Percentiles rank a stretch among this genome's conserved stretches.
Conservation (phyloP, 2,113 vertebrate species). For the Empidonax alnorum region DNA sequence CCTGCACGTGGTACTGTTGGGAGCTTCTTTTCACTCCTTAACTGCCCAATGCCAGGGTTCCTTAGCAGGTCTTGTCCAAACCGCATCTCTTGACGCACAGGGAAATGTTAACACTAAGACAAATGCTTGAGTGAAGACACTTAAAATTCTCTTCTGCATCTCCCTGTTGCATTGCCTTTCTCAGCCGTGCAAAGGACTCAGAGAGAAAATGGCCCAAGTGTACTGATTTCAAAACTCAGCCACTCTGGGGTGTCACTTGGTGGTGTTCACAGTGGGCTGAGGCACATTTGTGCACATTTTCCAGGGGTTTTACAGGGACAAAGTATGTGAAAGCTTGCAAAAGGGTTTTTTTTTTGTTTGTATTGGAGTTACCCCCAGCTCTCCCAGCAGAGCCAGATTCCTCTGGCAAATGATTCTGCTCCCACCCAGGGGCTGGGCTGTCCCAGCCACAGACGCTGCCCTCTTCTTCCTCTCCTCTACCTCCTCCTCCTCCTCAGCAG, state of each 20-base stretch:
- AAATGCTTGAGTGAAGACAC: background rate
- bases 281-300: background rate
- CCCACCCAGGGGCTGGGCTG: conserved; percentile 13
- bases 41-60: background rate
- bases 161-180: background rate
- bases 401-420: background rate
- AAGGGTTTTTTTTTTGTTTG: background rate
- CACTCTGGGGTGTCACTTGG: background rate
- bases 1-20: background rate
- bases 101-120: fast-evolving
- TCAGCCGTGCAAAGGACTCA: background rate
- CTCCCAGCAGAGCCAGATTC: background rate
- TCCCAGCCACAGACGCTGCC: background rate
- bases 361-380: background rate
- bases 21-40: background rate
- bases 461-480: background rate
- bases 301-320: background rate
- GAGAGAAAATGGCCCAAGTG: background rate
- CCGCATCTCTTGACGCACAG: background rate
- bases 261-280: background rate
- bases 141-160: background rate
- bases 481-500: background rate
- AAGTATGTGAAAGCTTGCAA: background rate
- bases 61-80: background rate
- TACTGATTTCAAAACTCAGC: background rate